A percentile compares a stretch with the other conserved stretches of the same genome.
Evolutionary conservation across 1,140 invertebrate species (phyloP).

Genomic region (Vanessa tameamea): DNA sequence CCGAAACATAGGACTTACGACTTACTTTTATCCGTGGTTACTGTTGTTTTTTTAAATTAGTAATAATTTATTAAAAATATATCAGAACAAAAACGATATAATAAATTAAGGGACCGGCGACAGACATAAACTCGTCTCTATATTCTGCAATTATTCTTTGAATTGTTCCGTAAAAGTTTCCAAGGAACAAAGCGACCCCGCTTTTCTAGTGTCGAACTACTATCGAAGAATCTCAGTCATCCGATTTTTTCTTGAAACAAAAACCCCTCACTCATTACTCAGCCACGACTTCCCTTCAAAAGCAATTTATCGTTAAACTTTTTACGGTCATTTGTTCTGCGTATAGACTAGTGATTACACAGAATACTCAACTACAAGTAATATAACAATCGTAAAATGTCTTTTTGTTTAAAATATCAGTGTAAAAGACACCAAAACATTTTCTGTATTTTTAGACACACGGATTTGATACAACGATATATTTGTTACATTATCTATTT

Average conservation of each 20-base stretch:
- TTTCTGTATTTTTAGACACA: no score
- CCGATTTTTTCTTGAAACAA: constrained; percentile 60
- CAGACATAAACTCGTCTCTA: constrained; percentile 16
- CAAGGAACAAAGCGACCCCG: constrained; percentile 43
- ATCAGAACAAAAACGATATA: not conserved
- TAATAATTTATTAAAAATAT: not conserved
- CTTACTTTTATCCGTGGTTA: not conserved
- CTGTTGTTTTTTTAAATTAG: not conserved
- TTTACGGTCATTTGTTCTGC: constrained; percentile 55
- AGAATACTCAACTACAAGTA: not conserved
- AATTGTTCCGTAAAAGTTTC: constrained; percentile 31
- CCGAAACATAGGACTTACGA: no score
- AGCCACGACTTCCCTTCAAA: constrained; percentile 54
- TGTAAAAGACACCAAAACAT: no score
- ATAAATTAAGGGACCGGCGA: constrained; percentile 10
- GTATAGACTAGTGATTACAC: constrained; percentile 37
- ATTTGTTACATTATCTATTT: no score
- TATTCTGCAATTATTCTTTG: constrained; percentile 34
- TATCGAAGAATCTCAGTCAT: constrained; percentile 46
- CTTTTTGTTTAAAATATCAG: no score
- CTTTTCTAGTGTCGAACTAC: constrained; percentile 28
- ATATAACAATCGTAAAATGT: no score
- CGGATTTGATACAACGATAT: no score
- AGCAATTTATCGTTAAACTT: constrained; percentile 66
- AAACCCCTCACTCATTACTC: constrained; percentile 55